Percentiles rank a stretch among this genome's conserved stretches.
phyloP scores from a whole-genome alignment of 2,888 invertebrate species.

The Eledone cirrhosa region DNA sequence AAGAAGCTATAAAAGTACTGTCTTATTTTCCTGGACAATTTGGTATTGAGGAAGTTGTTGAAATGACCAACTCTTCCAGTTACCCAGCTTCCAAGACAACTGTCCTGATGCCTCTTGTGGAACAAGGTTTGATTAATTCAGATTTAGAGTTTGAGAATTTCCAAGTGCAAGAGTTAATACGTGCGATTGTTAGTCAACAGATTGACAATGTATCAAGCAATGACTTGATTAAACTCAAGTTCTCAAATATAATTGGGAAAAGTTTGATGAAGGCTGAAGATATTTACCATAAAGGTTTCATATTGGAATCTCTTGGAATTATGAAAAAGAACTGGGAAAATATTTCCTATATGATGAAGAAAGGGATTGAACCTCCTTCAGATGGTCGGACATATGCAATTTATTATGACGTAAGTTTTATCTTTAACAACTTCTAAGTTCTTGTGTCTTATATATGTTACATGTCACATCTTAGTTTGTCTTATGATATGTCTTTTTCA shows the following conservation, averaged over 20 bases:
- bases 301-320: neutral
- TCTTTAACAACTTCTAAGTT: neutral
- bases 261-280: neutral
- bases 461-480: no score
- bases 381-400: neutral
- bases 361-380: neutral
- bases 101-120: neutral
- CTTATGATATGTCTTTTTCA: no score
- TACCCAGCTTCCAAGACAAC: neutral
- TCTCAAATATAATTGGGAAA: neutral
- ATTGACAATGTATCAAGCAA: neutral
- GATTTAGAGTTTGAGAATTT: neutral
- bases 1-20: neutral
- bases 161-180: neutral
- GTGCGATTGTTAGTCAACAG: neutral
- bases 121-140: neutral
- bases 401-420: neutral
- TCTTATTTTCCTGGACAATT: neutral
- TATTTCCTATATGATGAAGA: neutral
- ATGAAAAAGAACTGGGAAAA: constrained; percentile 3
- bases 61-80: neutral
- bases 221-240: neutral
- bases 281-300: neutral
- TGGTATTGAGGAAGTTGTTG: neutral
- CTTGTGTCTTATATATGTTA: no score